phyloP scores from a whole-genome alignment of 2,113 vertebrate species.

The Vidua macroura region DNA sequence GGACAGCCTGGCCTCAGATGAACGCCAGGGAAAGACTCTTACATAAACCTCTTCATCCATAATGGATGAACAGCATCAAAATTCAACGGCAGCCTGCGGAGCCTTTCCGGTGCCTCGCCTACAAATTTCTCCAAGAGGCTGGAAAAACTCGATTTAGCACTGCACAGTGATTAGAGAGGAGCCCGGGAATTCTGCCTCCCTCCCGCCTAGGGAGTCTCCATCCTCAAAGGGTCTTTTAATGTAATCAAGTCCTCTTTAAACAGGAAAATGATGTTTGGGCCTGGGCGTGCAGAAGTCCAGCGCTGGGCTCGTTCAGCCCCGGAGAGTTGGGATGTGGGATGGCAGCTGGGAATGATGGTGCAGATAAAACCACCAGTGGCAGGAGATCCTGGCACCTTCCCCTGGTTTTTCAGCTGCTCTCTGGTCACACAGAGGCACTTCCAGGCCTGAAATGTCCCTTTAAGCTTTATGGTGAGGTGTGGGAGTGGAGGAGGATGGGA shows the following conservation, averaged over 20 bases:
- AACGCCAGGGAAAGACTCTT: conserved; percentile 50
- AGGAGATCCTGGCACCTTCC: not conserved
- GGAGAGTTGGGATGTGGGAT: not conserved
- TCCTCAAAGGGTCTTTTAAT: conserved; percentile 24
- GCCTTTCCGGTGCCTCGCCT: conserved; percentile 45
- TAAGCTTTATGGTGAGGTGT: not conserved
- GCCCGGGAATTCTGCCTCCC: not conserved
- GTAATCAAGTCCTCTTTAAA: not conserved
- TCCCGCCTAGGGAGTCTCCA: not conserved
- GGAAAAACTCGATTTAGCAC: not conserved
- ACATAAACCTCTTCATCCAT: conserved; percentile 66
- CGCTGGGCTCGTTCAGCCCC: not conserved
- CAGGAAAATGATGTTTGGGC: not conserved
- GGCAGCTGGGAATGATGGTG: not conserved
- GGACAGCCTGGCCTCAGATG: conserved; percentile 57
- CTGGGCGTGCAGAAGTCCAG: not conserved
- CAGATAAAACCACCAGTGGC: not conserved
- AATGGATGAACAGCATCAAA: conserved; percentile 63
- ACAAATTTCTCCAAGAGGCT: conserved; percentile 37
- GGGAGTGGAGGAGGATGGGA: not conserved
- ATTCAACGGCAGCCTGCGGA: conserved; percentile 36
- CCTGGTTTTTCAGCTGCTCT: not conserved
- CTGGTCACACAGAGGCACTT: not conserved
- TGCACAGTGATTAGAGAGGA: not conserved
- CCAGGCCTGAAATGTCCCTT: not conserved